Evolutionary conservation across 1,140 invertebrate genomes (phyloP).

Genomic region (Luehdorfia chinensis): DNA sequence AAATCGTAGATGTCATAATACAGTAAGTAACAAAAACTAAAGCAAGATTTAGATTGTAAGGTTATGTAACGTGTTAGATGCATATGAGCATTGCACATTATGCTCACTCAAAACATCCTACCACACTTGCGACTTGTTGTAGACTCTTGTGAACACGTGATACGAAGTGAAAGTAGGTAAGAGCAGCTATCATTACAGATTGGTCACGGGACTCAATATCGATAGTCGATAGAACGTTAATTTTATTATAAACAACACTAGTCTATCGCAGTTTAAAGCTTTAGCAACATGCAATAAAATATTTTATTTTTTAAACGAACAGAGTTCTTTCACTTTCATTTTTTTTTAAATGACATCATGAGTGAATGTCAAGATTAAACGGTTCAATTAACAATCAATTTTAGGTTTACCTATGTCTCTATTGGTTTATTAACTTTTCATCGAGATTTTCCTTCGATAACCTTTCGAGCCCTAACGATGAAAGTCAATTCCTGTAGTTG

Average conservation of each 20-base stretch:
- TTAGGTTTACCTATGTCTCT: too few species aligned
- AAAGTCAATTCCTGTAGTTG: too few species aligned
- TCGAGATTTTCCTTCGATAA: too few species aligned
- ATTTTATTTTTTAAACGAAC: too few species aligned
- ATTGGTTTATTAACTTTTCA: too few species aligned
- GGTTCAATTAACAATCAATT: too few species aligned
- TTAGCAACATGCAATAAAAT: too few species aligned
- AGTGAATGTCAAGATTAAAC: too few species aligned
- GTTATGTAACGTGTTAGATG: constrained; percentile 12
- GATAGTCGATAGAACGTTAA: constrained; percentile 12
- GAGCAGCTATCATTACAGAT: constrained; percentile 3
- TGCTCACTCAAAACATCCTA: constrained; percentile 1
- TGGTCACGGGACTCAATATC: constrained; percentile 1
- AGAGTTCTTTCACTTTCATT: too few species aligned
- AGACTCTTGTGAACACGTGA: constrained; percentile 8
- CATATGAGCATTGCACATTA: constrained; percentile 14
- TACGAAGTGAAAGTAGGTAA: constrained; percentile 7
- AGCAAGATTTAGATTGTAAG: constrained; percentile 3
- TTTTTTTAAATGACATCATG: too few species aligned
- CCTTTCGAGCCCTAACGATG: too few species aligned
- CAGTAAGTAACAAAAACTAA: constrained; percentile 11
- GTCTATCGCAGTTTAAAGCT: too few species aligned
- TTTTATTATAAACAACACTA: constrained; percentile 8
- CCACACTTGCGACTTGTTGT: constrained; percentile 4
- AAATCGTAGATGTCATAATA: not conserved